phyloP scores from a whole-genome alignment of 2,797 vertebrate genomes.

The Pangasius krempfi region DNA sequence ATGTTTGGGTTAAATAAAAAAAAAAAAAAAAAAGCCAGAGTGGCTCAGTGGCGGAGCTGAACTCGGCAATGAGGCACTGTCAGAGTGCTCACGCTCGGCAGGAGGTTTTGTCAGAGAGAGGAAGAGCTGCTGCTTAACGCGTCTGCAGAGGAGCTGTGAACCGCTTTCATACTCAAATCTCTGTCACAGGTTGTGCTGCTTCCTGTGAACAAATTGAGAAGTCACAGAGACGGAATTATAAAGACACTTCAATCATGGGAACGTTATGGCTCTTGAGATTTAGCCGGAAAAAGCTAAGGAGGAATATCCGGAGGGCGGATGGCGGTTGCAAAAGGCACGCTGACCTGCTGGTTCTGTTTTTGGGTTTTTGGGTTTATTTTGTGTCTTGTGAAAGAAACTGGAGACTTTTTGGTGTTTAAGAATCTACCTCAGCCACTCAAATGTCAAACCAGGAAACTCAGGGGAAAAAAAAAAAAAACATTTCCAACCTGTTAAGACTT shows the following conservation, averaged over 20 bases:
- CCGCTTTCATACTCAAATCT: constrained; percentile 15
- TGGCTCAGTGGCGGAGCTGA: constrained; percentile 7
- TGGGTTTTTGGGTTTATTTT: background rate
- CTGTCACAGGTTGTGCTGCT: constrained; percentile 37
- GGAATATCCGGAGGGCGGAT: constrained; percentile 46
- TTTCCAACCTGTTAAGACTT: background rate
- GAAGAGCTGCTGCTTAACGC: constrained; percentile 11
- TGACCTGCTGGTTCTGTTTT: constrained; percentile 17
- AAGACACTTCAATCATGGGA: constrained; percentile 8
- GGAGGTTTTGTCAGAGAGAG: constrained; percentile 25
- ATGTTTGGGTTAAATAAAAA: background rate
- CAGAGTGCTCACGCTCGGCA: background rate
- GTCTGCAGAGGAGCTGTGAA: constrained; percentile 10
- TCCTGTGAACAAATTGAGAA: constrained; percentile 42
- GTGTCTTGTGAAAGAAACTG: background rate
- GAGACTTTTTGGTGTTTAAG: background rate
- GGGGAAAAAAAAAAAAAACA: background rate
- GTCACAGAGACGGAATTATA: constrained; percentile 28
- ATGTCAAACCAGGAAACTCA: background rate
- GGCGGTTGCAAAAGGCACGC: constrained; percentile 26
- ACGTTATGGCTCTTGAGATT: constrained; percentile 29
- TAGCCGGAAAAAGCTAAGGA: constrained; percentile 37
- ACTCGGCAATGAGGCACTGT: background rate
- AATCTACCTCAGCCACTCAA: background rate
- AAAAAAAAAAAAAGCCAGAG: background rate